Conservation (phyloP, 2,888 invertebrate species). For the Orgyia antiqua region DNA sequence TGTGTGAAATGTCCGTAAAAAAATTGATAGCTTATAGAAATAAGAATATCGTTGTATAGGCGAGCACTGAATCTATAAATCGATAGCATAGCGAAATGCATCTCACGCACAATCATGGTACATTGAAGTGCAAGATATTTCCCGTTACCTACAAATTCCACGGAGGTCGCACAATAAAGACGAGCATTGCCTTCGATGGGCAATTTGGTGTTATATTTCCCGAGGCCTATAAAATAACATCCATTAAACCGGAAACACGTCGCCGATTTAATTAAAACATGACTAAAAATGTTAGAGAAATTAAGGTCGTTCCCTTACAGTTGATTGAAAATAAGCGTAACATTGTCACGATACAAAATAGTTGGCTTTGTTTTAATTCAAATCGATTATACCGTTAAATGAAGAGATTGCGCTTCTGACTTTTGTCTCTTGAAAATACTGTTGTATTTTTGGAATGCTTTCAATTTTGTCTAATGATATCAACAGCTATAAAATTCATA, state of each 20-base stretch:
- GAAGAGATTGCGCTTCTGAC: conserved; percentile 9
- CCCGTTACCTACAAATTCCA: conserved; percentile 63
- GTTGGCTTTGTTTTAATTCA: conserved; percentile 29
- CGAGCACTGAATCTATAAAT: conserved; percentile 15
- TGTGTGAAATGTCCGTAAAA: too few species aligned
- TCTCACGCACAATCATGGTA: conserved; percentile 45
- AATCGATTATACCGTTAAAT: conserved; percentile 39
- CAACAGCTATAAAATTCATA: too few species aligned
- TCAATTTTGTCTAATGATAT: too few species aligned
- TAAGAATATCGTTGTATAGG: conserved; percentile 8
- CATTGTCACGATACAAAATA: conserved; percentile 23
- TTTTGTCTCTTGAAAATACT: conserved; percentile 7
- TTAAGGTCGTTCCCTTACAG: conserved; percentile 36
- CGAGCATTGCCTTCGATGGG: conserved; percentile 44
- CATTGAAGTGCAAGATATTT: conserved; percentile 51
- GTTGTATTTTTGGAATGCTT: too few species aligned
- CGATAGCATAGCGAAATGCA: conserved; percentile 50
- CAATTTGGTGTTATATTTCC: conserved; percentile 51
- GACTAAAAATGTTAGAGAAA: conserved; percentile 38
- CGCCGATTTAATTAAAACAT: conserved; percentile 51
- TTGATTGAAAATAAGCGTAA: conserved; percentile 24
- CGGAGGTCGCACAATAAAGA: conserved; percentile 49
- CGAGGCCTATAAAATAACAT: conserved; percentile 37
- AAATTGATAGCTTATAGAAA: too few species aligned
- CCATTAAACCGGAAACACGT: conserved; percentile 47